Evolutionary conservation across 1,140 invertebrate genomes (phyloP), one percentile per base, ranked within the genome.

Genomic region (Trissolcus basalis): DNA sequence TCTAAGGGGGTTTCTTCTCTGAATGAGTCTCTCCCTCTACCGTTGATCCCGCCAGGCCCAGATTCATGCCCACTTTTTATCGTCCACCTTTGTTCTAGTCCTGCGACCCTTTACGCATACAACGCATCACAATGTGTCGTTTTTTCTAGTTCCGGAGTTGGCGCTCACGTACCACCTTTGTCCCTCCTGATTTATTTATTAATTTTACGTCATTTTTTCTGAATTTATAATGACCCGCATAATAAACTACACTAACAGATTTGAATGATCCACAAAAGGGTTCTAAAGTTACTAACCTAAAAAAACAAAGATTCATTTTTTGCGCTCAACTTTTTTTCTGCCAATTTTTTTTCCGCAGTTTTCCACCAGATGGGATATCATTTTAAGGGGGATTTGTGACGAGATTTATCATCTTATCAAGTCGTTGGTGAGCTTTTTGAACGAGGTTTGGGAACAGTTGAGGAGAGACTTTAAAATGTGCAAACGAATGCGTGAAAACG

Each of bases 31-130:
- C 61, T 65, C 63, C 80, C 74, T 64, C 68, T 71, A 64, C 69
- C 65, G 61, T 27, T 27, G 19, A 3, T 27, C 19, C 45, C 54
- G 19, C 14, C 27, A 67, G 76, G 70, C 81, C 78, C 76, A 71
- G 79, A 80, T 85, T 82, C 80, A 79, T 84, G 82, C 81, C 79
- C 82, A 86, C 80, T 86, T 87, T 87, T 86, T 87, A 85, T 85
- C 84, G 78, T 47, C 4, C 12, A 44, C 49, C 83, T 87, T 87
- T 87, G 86, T 87, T 87, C 86, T 87, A 87, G 84, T 82, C 74
- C 78, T 79, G 69, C 81, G 73, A 63, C 80, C 83, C 80, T 81
- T 76, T 65, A 60, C 54, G 63, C 77, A 82, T 85, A 80, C 81
- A 77, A 79, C 79, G 43, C 77, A 85, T 82, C 76, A 86, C 85